Evolutionary conservation across 2,888 invertebrate genomes (phyloP).

Genomic region (Eristalinus sepulchralis): DNA sequence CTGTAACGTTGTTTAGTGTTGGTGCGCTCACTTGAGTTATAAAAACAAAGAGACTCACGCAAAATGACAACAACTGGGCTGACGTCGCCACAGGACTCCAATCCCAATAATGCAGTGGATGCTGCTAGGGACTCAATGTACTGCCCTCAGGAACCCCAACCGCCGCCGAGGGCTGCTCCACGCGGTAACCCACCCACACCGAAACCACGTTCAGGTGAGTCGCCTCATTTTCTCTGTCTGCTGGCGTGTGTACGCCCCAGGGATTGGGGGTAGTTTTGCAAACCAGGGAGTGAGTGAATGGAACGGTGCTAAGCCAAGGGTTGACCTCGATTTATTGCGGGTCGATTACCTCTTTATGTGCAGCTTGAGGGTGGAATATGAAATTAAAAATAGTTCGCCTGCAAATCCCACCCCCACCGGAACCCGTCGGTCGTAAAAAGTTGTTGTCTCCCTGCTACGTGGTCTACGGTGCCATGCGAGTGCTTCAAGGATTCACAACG

Average conservation of each 20-base stretch:
- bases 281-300: constrained; percentile 28
- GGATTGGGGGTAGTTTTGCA: constrained; percentile 39
- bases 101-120: constrained; percentile 78
- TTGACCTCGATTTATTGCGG: constrained; percentile 69
- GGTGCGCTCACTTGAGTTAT: constrained; percentile 40
- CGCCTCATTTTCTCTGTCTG: not conserved
- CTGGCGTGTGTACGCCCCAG: not conserved
- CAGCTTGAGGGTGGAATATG: constrained; percentile 44
- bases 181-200: constrained; percentile 79
- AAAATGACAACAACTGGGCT: constrained; percentile 72
- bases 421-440: constrained; percentile 36
- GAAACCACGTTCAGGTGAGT: constrained; percentile 80
- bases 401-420: not conserved
- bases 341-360: constrained; percentile 65
- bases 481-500: constrained; percentile 31
- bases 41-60: constrained; percentile 47
- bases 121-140: constrained; percentile 80
- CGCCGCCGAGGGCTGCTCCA: constrained; percentile 79
- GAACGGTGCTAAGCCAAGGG: constrained; percentile 64
- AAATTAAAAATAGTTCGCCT: constrained; percentile 41
- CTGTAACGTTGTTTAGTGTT: constrained; percentile 54
- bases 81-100: constrained; percentile 74
- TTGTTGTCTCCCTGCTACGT: constrained; percentile 12
- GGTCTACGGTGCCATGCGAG: constrained; percentile 20
- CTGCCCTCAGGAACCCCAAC: constrained; percentile 78